phyloP scores from a whole-genome alignment of 2,888 invertebrate genomes.

The Hyposoter didymator region DNA sequence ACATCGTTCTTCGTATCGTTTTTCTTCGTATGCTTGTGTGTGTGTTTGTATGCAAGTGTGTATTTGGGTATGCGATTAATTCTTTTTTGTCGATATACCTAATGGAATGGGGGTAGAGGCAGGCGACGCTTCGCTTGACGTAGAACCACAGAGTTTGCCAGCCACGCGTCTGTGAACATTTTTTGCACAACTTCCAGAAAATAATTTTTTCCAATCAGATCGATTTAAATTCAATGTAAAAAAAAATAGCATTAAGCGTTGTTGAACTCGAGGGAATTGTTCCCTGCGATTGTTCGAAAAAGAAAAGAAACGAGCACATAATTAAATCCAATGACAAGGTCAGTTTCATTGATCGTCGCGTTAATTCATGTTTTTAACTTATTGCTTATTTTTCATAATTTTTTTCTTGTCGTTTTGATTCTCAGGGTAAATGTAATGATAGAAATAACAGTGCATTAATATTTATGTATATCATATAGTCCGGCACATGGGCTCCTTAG shows the following conservation, averaged over 20 bases:
- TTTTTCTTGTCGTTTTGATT: constrained; percentile 19
- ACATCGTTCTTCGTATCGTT: constrained; percentile 59
- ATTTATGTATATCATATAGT: constrained; percentile 52
- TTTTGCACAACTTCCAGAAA: constrained; percentile 80
- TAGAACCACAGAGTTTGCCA: constrained; percentile 84
- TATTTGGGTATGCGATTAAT: constrained; percentile 21
- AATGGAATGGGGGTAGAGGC: constrained; percentile 84
- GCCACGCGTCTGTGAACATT: constrained; percentile 85
- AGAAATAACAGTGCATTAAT: constrained; percentile 63
- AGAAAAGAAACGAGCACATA: neutral
- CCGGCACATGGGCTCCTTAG: constrained; percentile 59
- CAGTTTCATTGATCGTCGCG: constrained; percentile 50
- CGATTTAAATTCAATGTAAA: constrained; percentile 11
- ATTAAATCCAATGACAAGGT: constrained; percentile 49
- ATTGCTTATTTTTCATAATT: constrained; percentile 17
- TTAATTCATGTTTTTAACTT: constrained; percentile 16
- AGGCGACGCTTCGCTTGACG: constrained; percentile 84
- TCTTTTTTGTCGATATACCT: constrained; percentile 80
- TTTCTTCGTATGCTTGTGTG: constrained; percentile 64
- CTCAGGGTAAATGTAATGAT: constrained; percentile 54
- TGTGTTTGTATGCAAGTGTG: neutral
- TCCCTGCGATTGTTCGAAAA: neutral
- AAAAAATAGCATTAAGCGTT: neutral
- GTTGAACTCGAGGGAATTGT: neutral
- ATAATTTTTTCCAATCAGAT: neutral